Evolutionary conservation across 2,797 vertebrate genomes (phyloP).

Genomic region (Microchirus variegatus): DNA sequence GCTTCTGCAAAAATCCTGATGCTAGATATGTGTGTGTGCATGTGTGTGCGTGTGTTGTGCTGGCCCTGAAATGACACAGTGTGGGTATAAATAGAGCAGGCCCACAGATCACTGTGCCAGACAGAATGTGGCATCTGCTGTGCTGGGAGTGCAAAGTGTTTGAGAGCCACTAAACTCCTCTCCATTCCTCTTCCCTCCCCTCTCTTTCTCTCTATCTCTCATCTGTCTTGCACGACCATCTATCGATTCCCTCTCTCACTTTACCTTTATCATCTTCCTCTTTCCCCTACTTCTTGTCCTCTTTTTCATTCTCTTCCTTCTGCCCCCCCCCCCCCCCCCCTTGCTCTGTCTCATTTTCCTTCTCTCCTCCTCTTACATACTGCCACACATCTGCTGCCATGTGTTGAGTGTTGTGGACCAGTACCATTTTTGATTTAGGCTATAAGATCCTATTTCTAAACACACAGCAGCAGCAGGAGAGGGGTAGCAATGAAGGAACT

Average conservation of each 20-base stretch:
- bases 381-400: slow-evolving; percentile 71
- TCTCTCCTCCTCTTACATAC: slow-evolving; percentile 10
- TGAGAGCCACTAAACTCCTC: slow-evolving; percentile 68
- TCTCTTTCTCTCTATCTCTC: slow-evolving; percentile 34
- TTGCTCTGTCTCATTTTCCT: slow-evolving; percentile 20
- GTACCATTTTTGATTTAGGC: slow-evolving; percentile 63
- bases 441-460: slow-evolving; percentile 72
- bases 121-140: slow-evolving; percentile 83
- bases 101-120: slow-evolving; percentile 80
- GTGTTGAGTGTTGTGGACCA: slow-evolving; percentile 64
- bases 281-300: slow-evolving; percentile 16
- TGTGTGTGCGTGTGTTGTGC: slow-evolving; percentile 41
- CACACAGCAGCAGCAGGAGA: slow-evolving; percentile 39
- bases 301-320: slow-evolving; percentile 12
- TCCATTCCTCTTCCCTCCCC: slow-evolving; percentile 48
- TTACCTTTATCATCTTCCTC: slow-evolving; percentile 30
- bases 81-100: slow-evolving; percentile 82
- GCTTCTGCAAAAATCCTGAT: slow-evolving; percentile 37
- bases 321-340: slow-evolving; percentile 14
- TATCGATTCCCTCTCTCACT: slow-evolving; percentile 15
- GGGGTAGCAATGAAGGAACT: slow-evolving; percentile 14
- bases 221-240: slow-evolving; percentile 41
- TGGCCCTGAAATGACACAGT: slow-evolving; percentile 75
- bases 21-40: slow-evolving; percentile 18
- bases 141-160: slow-evolving; percentile 77